Evolutionary conservation across 1,140 invertebrate species (phyloP).

Genomic region (Rhagoletis pomonella): DNA sequence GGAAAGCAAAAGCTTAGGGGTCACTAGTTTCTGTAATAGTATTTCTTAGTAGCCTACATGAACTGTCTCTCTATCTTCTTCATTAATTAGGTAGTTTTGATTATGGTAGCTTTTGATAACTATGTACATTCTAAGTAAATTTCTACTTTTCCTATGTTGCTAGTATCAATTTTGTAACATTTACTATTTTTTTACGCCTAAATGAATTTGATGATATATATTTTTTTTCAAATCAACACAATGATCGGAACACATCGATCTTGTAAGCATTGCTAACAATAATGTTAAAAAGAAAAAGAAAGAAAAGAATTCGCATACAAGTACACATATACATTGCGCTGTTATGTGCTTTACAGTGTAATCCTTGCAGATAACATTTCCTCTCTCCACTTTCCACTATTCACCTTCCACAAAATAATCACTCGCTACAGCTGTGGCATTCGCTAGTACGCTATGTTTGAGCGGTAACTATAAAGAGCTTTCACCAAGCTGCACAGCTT

Average conservation of each 20-base stretch:
- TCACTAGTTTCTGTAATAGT: background rate
- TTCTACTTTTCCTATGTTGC: slow-evolving; percentile 54
- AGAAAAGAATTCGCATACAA: background rate
- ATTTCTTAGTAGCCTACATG: background rate
- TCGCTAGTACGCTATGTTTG: background rate
- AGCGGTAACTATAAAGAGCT: background rate
- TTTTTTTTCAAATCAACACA: background rate
- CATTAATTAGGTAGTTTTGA: slow-evolving; percentile 31
- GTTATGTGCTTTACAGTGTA: too few species aligned
- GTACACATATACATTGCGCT: background rate
- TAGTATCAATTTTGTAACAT: slow-evolving; percentile 61
- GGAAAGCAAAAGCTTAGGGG: background rate
- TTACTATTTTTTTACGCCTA: slow-evolving; percentile 61
- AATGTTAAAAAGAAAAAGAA: background rate
- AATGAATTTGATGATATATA: slow-evolving; percentile 47
- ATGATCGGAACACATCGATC: background rate
- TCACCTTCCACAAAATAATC: too few species aligned
- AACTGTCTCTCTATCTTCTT: background rate
- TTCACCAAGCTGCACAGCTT: slow-evolving; percentile 19
- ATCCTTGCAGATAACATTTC: too few species aligned
- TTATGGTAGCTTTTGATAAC: slow-evolving; percentile 30
- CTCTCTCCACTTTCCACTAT: background rate
- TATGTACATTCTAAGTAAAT: background rate
- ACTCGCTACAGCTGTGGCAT: background rate
- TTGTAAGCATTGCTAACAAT: slow-evolving; percentile 3